Evolutionary conservation across 2,888 invertebrate genomes (phyloP).

Genomic region (Anarsia innoxiella): DNA sequence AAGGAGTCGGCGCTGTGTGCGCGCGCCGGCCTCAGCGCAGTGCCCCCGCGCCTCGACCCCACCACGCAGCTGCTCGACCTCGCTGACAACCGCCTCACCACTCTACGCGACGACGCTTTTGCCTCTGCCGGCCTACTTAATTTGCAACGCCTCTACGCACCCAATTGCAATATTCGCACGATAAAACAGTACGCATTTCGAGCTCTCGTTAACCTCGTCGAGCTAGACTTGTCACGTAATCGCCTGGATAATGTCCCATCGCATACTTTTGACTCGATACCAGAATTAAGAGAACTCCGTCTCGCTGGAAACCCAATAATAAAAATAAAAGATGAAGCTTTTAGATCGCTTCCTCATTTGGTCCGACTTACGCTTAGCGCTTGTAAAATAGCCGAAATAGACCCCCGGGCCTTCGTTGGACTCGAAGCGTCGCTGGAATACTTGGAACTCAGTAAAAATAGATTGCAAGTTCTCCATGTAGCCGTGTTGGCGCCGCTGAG

Average conservation of each 20-base stretch:
- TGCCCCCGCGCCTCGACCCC: constrained; percentile 84
- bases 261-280: constrained; percentile 81
- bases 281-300: constrained; percentile 83
- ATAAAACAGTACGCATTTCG: constrained; percentile 85
- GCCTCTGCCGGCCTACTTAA: constrained; percentile 84
- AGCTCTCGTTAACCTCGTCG: constrained; percentile 86
- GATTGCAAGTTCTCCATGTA: constrained; percentile 78
- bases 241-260: constrained; percentile 80
- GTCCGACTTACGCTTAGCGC: constrained; percentile 83
- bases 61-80: constrained; percentile 88
- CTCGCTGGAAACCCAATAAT: constrained; percentile 85
- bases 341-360: constrained; percentile 78
- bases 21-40: constrained; percentile 82
- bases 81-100: constrained; percentile 81
- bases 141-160: constrained; percentile 85
- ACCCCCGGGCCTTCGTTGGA: constrained; percentile 82
- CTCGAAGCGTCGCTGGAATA: constrained; percentile 83
- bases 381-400: constrained; percentile 81
- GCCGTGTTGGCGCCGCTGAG: constrained; percentile 80
- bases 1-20: constrained; percentile 89
- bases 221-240: constrained; percentile 87
- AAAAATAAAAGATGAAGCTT: constrained; percentile 81
- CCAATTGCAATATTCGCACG: constrained; percentile 80
- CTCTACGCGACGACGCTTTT: constrained; percentile 83
- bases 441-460: constrained; percentile 85